Conservation (phyloP, 53 echinoderm and acorn worm species). For the Paelopatides confundens region DNA sequence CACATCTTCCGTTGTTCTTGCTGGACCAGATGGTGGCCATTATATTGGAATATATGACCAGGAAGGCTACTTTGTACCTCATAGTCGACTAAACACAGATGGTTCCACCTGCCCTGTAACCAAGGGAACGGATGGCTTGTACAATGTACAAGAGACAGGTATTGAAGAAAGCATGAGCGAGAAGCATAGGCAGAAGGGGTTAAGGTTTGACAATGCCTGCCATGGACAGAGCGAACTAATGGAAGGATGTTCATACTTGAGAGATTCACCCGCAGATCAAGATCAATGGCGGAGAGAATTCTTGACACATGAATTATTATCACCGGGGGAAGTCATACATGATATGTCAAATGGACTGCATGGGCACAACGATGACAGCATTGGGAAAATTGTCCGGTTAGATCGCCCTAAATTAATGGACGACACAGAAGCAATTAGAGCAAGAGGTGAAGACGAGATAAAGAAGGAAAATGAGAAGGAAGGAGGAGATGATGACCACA, state of each 20-base stretch:
- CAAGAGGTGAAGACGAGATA: no score
- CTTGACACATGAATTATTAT: not conserved
- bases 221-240: not conserved
- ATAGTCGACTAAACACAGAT: conserved; percentile 28
- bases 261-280: not conserved
- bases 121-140: conserved; percentile 60
- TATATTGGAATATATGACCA: conserved; percentile 16
- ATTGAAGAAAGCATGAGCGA: not conserved
- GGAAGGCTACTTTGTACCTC: conserved; percentile 60
- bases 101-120: conserved; percentile 50
- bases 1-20: conserved; percentile 8
- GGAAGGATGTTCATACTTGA: not conserved
- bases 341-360: not conserved
- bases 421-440: no score
- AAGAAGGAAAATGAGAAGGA: no score
- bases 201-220: not conserved
- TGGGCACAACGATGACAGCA: no score
- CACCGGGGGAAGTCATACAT: not conserved
- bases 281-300: conserved; percentile 16
- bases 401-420: no score
- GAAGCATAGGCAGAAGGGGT: not conserved
- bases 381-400: no score
- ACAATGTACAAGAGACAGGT: conserved; percentile 21
- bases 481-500: no score
- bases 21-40: conserved; percentile 54